phyloP scores from a whole-genome alignment of 2,113 vertebrate species.

The Pionites leucogaster region DNA sequence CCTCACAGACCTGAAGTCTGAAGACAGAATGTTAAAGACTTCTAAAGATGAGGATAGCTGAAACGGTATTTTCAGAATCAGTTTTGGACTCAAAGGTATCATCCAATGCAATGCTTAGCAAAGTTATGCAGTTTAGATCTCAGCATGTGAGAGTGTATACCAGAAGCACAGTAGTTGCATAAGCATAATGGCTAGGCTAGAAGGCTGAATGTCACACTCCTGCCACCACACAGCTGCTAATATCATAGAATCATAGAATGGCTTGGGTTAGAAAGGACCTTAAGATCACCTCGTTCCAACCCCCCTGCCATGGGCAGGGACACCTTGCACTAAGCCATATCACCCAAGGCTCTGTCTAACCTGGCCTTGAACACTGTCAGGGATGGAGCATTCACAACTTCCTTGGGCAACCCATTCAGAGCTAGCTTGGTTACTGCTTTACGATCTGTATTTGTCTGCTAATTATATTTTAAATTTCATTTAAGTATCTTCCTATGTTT shows the following conservation, averaged over 20 bases:
- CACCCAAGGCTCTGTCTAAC: background rate
- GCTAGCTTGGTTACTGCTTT: background rate
- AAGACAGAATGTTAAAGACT: background rate
- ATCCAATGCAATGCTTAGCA: background rate
- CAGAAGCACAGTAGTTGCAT: accelerated
- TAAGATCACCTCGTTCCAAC: too few species aligned
- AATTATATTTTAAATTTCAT: background rate
- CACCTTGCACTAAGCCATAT: background rate
- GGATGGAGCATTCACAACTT: background rate
- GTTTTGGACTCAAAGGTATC: background rate
- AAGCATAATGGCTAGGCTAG: background rate
- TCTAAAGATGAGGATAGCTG: background rate
- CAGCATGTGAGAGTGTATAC: background rate
- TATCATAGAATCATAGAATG: too few species aligned
- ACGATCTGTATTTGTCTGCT: background rate
- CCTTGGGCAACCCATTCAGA: background rate
- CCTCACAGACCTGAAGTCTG: background rate
- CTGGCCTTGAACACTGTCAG: background rate
- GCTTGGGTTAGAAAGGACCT: too few species aligned
- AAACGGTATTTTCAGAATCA: background rate
- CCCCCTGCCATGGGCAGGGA: background rate
- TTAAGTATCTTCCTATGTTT: background rate
- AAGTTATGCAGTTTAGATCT: background rate
- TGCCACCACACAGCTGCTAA: background rate
- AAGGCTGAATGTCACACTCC: background rate